phyloP scores from a whole-genome alignment of 2,888 invertebrate genomes.

The Cantharis rustica region DNA sequence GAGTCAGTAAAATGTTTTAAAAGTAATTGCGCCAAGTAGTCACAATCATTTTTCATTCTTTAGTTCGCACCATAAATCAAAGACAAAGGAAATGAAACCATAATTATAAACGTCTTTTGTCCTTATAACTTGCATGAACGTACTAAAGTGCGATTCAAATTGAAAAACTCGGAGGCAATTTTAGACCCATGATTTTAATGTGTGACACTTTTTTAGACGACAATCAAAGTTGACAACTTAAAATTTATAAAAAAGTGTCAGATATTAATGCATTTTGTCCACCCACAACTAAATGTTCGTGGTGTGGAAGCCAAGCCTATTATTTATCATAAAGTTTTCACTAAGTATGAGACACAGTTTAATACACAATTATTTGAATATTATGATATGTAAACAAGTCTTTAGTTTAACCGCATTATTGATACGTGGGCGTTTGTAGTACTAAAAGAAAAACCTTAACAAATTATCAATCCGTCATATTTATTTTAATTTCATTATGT shows the following conservation, averaged over 20 bases:
- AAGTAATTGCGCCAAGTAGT: slow-evolving; percentile 18
- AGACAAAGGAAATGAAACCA: slow-evolving; percentile 4
- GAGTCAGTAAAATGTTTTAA: slow-evolving; percentile 3
- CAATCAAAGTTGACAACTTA: background rate
- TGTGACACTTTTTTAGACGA: background rate
- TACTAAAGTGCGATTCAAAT: background rate
- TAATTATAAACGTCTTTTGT: background rate
- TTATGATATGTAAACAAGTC: slow-evolving; percentile 8
- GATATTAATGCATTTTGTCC: background rate
- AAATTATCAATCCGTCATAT: slow-evolving; percentile 1
- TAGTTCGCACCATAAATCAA: slow-evolving; percentile 23
- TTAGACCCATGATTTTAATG: background rate
- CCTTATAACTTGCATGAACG: background rate
- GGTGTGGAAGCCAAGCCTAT: slow-evolving; percentile 13
- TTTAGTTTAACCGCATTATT: slow-evolving; percentile 1
- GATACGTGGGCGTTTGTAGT: slow-evolving; percentile 6
- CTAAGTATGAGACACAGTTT: slow-evolving; percentile 18
- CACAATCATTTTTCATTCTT: slow-evolving; percentile 13
- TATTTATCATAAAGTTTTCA: slow-evolving; percentile 16
- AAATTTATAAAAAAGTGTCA: background rate
- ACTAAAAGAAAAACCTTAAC: background rate
- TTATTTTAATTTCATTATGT: slow-evolving; percentile 1
- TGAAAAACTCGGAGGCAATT: background rate
- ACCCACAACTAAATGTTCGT: slow-evolving; percentile 4
- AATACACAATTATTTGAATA: slow-evolving; percentile 14